Conservation (phyloP, 2,888 invertebrate species). For the Drosophila nr. perissopoda region DNA sequence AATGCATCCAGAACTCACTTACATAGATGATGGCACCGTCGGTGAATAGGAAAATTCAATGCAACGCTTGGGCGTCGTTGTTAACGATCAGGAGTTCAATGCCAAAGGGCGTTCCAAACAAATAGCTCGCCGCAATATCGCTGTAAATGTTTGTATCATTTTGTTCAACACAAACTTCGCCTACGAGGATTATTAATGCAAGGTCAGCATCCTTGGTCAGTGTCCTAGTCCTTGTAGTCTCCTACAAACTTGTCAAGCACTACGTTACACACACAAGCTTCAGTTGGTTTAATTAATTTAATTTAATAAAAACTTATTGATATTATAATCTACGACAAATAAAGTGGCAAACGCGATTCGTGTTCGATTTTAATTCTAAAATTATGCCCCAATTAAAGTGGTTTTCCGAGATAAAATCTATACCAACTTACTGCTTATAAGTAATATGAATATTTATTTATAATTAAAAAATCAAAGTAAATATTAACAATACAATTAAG, state of each 20-base stretch:
- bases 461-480: not conserved
- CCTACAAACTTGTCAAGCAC: not conserved
- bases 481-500: not conserved
- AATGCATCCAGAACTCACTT: conserved; percentile 89
- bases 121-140: conserved; percentile 88
- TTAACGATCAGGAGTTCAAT: conserved; percentile 88
- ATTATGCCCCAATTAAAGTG: not conserved
- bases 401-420: not conserved
- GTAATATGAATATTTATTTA: not conserved
- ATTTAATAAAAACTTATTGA: not conserved
- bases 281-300: not conserved
- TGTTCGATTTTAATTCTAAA: not conserved
- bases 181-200: conserved; percentile 44
- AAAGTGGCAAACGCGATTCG: not conserved
- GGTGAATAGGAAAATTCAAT: conserved; percentile 89
- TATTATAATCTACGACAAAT: not conserved
- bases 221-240: not conserved
- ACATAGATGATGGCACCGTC: conserved; percentile 86
- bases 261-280: not conserved
- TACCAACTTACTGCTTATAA: not conserved
- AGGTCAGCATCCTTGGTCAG: too few relatives aligned
- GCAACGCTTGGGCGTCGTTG: conserved; percentile 89
- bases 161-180: conserved; percentile 85
- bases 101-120: conserved; percentile 89
- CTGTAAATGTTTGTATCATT: conserved; percentile 86